Base-by-base conservation (phyloP, 1,140 invertebrate species). In the Whitmania pigra region DNA sequence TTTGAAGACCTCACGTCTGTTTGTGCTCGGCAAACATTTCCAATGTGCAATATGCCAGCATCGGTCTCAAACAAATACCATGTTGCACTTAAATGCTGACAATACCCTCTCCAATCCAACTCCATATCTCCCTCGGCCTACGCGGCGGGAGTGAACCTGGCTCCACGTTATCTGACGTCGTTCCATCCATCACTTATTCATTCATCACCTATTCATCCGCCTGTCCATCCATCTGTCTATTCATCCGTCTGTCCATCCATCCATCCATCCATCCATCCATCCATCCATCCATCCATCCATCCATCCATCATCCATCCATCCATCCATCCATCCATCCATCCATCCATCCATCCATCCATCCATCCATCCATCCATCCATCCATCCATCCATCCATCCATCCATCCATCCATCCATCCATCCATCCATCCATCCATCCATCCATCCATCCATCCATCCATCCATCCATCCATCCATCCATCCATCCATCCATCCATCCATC, bases 391-490 rank as follows among this genome's bases (percentile, higher is more conserved):
- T n/a, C n/a, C n/a, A n/a, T n/a, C n/a, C n/a, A n/a, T n/a, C n/a
- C n/a, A n/a, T n/a, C n/a, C n/a, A n/a, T n/a, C n/a, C n/a, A n/a
- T 63, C 29, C 57, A 25, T 63, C 57, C 57, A 63, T 63, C 57
- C 2, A 25, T 20, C 20, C 57, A 25, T 63, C 57, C 57, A n/a
- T 25, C 55, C n/a, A n/a, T 9, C 55, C 9, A 20, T 25, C 20
- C 57, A 31, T n/a, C 20, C 57, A 27, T 20, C 20, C 11, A 25
- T 20, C 20, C 57, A 4, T 63, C 15, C 57, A 27, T 31, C 6
- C 29, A 0, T 27, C 13, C 57, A 13, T 17, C 57, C 22, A 13
- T 6, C 57, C 29, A 13, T 31, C 13, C 13, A 0, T 63, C 15
- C 22, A 27, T 31, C 57, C 29, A 25, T 63, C 22, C 57, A 25